Base-by-base conservation (phyloP, 30 jellyfish, hydroid and myxozoan genomes). In the Clytia hemisphaerica region DNA sequence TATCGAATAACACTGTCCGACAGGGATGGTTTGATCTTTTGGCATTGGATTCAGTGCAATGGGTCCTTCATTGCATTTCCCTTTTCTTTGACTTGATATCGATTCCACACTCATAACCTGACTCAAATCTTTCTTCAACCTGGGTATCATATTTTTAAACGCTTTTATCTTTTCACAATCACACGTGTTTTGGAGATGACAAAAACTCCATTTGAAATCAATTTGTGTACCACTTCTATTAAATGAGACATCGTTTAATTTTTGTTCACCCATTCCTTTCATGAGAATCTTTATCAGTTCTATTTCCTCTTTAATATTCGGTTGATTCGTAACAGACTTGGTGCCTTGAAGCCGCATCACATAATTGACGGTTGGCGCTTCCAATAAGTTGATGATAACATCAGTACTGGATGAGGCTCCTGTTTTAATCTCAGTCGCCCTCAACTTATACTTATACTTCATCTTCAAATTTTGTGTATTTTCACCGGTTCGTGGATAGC, bases 401-500 rank as follows among this genome's bases (percentile, higher is more conserved):
- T 83, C 79, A 0, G 93, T 73, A 29, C 85, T 30, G 4, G 93
- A 61, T 0, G 88, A 82, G 51, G 73, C 58, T 14, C 94, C 94
- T 15, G 66, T 51, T 32, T 54, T 66, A n/a, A n/a, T n/a, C 45
- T 91, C 94, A 7, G 82, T 82, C 22, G 99, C 99, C 9, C 61
- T 78, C 51, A 91, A 24, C 14, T 62, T 69, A 69, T 91, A 91
- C 22, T 45, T 58, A 37, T 15, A 76, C 1, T 16, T 48, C 46
- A 76, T 45, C 58, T 57, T 76, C 30, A 54, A 46, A 12, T 49
- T 16, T 7, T 63, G 71, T 4, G 25, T 54, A 18, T 32, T 34
- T 0, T 37, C 69, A 19, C 71, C 73, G 53, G 85, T 21, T 66
- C 92, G 42, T 32, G 97, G 94, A 32, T 76, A 80, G 3, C 97